Evolutionary conservation across 1,140 invertebrate genomes (phyloP).

Genomic region (Phocides pigmalion): DNA sequence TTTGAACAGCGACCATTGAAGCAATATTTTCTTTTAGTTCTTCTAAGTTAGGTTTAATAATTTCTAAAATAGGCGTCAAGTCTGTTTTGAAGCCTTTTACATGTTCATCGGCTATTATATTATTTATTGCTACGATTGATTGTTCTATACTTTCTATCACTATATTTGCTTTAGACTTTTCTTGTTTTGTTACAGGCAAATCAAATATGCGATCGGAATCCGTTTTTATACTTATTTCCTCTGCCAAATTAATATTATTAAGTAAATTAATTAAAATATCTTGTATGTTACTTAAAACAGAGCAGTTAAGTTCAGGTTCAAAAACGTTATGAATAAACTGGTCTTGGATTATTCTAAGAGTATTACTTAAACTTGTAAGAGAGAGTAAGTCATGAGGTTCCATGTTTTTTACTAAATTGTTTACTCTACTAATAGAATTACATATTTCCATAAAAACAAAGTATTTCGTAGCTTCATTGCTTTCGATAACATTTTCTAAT

Average conservation of each 20-base stretch:
- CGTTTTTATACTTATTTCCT: slow-evolving; percentile 69
- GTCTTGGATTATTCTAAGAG: slow-evolving; percentile 62
- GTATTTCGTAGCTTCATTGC: slow-evolving; percentile 71
- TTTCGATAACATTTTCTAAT: slow-evolving; percentile 77
- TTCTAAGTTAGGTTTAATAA: slow-evolving; percentile 62
- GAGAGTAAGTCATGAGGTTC: slow-evolving; percentile 52
- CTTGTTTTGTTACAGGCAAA: slow-evolving; percentile 36
- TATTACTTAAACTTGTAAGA: slow-evolving; percentile 63
- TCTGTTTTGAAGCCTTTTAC: slow-evolving; percentile 42
- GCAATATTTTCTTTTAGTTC: slow-evolving; percentile 64
- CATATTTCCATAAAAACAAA: slow-evolving; percentile 68
- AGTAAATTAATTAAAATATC: slow-evolving; percentile 71
- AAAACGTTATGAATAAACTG: slow-evolving; percentile 58
- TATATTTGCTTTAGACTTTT: slow-evolving; percentile 50
- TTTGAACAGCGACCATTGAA: slow-evolving; percentile 38
- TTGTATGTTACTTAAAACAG: slow-evolving; percentile 61
- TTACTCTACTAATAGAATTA: slow-evolving; percentile 63
- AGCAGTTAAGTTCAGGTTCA: slow-evolving; percentile 57
- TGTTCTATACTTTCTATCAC: slow-evolving; percentile 63
- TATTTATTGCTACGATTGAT: slow-evolving; percentile 58
- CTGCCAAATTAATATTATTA: slow-evolving; percentile 75
- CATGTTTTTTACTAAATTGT: slow-evolving; percentile 57
- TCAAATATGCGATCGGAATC: slow-evolving; percentile 61
- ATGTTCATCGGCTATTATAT: slow-evolving; percentile 54
- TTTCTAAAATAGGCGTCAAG: slow-evolving; percentile 52